Evolutionary conservation across 2,888 invertebrate genomes (phyloP).

Genomic region (Lithophane socia): DNA sequence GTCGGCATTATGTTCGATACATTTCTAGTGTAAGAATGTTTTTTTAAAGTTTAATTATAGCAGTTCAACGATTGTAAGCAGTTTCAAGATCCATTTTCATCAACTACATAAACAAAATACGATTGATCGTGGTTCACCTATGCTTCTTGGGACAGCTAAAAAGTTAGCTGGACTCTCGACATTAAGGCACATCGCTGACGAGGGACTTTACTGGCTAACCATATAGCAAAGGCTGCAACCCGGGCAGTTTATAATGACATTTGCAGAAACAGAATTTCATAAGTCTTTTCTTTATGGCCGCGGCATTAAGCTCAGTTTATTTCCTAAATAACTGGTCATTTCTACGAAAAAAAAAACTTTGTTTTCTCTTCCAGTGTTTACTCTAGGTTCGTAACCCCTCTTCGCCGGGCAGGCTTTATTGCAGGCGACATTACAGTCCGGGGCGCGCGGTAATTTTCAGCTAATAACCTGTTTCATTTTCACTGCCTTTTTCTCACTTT

Average conservation of each 20-base stretch:
- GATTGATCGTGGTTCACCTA: not conserved
- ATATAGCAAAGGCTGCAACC: not conserved
- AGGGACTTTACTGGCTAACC: not conserved
- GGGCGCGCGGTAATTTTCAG: constrained; percentile 87
- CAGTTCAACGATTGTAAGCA: not conserved
- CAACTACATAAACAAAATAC: not conserved
- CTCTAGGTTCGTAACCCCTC: constrained; percentile 39
- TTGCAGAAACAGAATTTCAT: not conserved
- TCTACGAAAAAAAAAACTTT: not conserved
- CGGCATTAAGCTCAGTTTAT: not conserved
- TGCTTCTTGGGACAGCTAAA: not conserved
- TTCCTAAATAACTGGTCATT: not conserved
- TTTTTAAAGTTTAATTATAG: not conserved
- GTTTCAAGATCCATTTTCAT: not conserved
- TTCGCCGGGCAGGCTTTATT: constrained; percentile 75
- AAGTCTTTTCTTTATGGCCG: not conserved
- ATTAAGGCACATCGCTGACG: not conserved
- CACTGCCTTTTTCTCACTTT: constrained; percentile 74
- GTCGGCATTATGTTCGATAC: not conserved
- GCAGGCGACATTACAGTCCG: constrained; percentile 83
- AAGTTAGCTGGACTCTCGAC: not conserved
- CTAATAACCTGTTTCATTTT: constrained; percentile 88
- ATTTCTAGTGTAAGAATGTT: not conserved
- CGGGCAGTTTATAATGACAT: not conserved
- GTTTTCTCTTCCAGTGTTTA: constrained; percentile 67